Percentiles rank a stretch among this genome's conserved stretches.
phyloP scores from a whole-genome alignment of 2,113 vertebrate species.

The Paedocypris sp. region DNA sequence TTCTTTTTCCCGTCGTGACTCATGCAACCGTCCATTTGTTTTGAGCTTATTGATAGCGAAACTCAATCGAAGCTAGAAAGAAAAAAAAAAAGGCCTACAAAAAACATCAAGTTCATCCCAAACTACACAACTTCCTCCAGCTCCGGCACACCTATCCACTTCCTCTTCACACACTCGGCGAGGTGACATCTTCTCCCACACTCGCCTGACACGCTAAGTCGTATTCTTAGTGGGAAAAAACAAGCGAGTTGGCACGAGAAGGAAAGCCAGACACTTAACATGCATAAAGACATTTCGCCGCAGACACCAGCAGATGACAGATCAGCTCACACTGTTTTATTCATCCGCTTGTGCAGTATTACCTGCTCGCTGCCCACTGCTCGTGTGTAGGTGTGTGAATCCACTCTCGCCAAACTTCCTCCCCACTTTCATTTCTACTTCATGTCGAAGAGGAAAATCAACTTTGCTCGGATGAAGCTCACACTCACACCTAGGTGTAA shows the following conservation, averaged over 20 bases:
- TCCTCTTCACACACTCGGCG: too few relatives aligned
- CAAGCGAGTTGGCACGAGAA: constrained; percentile 23
- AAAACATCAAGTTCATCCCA: too few relatives aligned
- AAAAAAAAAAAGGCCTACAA: too few relatives aligned
- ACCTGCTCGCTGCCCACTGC: constrained; percentile 63
- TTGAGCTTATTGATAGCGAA: too few relatives aligned
- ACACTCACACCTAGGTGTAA: too few relatives aligned
- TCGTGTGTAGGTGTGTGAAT: constrained; percentile 57
- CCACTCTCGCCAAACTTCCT: constrained; percentile 34
- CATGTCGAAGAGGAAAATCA: neutral
- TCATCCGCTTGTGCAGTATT: constrained; percentile 62
- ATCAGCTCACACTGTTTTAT: constrained; percentile 71
- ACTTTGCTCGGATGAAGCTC: neutral
- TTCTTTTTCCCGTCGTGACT: too few relatives aligned
- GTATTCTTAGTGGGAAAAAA: constrained; percentile 6
- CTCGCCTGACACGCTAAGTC: neutral
- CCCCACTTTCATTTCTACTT: constrained; percentile 1
- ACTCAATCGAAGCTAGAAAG: too few relatives aligned
- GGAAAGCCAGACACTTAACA: constrained; percentile 38
- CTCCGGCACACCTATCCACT: too few relatives aligned
- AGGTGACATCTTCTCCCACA: constrained; percentile 14
- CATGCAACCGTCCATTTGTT: too few relatives aligned
- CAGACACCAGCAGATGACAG: constrained; percentile 63
- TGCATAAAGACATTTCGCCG: constrained; percentile 57
- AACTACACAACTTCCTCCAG: too few relatives aligned